Evolutionary conservation across 1,140 invertebrate species (phyloP).

Genomic region (Hesperophylax magnus): DNA sequence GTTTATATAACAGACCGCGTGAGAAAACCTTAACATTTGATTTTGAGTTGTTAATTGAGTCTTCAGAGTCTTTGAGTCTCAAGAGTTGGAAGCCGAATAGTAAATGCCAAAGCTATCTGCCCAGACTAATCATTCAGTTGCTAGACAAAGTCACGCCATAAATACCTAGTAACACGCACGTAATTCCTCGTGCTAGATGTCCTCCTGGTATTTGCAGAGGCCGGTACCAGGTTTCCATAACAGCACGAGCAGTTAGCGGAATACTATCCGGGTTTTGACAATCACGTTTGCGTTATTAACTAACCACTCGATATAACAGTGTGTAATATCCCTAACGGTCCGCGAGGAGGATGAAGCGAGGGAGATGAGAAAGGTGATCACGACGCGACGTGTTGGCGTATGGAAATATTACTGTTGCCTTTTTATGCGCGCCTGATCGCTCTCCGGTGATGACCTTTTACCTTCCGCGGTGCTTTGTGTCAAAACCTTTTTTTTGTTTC

Average conservation of each 20-base stretch:
- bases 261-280: constrained; percentile 56
- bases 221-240: constrained; percentile 46
- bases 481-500: constrained; percentile 20
- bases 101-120: constrained; percentile 38
- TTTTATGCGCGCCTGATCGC: constrained; percentile 51
- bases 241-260: constrained; percentile 49
- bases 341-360: constrained; percentile 45
- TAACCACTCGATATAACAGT: constrained; percentile 43
- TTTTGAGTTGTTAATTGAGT: constrained; percentile 10
- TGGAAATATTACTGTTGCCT: constrained; percentile 54
- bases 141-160: constrained; percentile 30
- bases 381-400: constrained; percentile 47
- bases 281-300: constrained; percentile 54
- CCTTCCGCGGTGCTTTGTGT: constrained; percentile 1
- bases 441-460: constrained; percentile 47
- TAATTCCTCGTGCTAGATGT: constrained; percentile 39
- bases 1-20: not conserved
- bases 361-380: constrained; percentile 54
- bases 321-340: constrained; percentile 44
- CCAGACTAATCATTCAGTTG: constrained; percentile 29
- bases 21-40: constrained; percentile 15
- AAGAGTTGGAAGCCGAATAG: not conserved
- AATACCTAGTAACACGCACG: constrained; percentile 33
- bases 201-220: constrained; percentile 52
- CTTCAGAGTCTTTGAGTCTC: constrained; percentile 9